Evolutionary conservation across 2,113 vertebrate species (phyloP).

Genomic region (Prionailurus viverrinus): DNA sequence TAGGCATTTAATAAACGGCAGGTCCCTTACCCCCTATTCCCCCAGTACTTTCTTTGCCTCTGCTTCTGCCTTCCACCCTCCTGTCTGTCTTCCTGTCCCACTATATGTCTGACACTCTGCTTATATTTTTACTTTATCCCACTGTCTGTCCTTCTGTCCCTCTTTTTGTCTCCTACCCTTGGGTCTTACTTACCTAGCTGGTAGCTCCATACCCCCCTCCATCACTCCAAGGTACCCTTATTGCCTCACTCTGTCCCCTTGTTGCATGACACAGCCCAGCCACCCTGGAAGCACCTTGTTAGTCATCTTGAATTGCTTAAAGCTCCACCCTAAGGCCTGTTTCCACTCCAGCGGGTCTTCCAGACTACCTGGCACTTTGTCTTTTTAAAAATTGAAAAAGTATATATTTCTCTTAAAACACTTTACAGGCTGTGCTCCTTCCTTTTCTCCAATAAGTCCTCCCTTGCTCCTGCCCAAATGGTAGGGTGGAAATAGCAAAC

Average conservation of each 20-base stretch:
- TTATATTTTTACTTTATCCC: neutral
- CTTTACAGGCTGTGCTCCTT: neutral
- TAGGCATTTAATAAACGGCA: neutral
- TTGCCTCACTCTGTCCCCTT: neutral
- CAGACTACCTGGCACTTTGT: neutral
- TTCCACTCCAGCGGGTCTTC: neutral
- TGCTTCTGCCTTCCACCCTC: neutral
- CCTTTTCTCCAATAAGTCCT: neutral
- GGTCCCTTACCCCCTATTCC: neutral
- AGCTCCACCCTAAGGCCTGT: neutral
- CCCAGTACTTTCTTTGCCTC: neutral
- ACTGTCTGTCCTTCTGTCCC: neutral
- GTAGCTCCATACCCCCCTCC: neutral
- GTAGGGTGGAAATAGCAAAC: neutral
- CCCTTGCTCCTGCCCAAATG: neutral
- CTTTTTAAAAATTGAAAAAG: neutral
- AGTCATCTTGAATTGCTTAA: neutral
- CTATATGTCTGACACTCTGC: neutral
- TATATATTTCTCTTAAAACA: neutral
- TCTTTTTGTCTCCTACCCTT: neutral
- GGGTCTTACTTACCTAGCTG: neutral
- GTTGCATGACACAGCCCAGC: too few relatives aligned
- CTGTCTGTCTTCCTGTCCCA: conserved; percentile 9
- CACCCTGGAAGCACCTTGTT: neutral
- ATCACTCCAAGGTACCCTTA: neutral